phyloP scores from a whole-genome alignment of 2,888 invertebrate genomes.

The Halictus quadricinctus region DNA sequence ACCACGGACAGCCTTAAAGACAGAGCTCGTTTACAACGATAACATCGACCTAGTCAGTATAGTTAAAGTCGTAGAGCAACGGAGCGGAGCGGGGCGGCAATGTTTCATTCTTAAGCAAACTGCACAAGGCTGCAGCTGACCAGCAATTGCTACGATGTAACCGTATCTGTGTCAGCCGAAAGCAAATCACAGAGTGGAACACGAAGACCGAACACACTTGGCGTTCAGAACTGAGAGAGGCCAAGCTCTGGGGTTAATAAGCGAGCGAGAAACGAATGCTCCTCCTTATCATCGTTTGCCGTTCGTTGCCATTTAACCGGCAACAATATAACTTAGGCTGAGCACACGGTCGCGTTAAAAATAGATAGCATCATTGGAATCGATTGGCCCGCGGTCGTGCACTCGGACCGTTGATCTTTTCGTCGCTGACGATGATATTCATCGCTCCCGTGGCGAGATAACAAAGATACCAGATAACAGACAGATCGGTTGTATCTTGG shows the following conservation, averaged over 20 bases:
- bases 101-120: conserved; percentile 8
- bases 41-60: conserved; percentile 1
- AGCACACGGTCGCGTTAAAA: conserved; percentile 36
- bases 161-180: conserved; percentile 13
- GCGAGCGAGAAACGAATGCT: conserved; percentile 17
- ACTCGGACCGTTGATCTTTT: conserved; percentile 50
- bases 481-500: conserved; percentile 3
- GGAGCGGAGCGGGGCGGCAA: not conserved
- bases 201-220: not conserved
- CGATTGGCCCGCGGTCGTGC: conserved; percentile 39
- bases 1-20: not conserved
- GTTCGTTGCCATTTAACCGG: conserved; percentile 17
- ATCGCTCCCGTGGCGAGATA: conserved; percentile 55
- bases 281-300: conserved; percentile 19
- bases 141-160: conserved; percentile 8
- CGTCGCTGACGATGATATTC: conserved; percentile 43
- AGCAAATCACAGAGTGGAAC: conserved; percentile 3
- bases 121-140: conserved; percentile 3
- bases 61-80: not conserved
- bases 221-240: not conserved
- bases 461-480: conserved; percentile 58
- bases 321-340: not conserved
- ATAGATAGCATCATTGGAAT: conserved; percentile 51
- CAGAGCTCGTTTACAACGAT: not conserved
- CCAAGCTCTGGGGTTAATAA: conserved; percentile 20